Evolutionary conservation across 2,888 invertebrate genomes (phyloP), one percentile per base, ranked within the genome.

Genomic region (Stenotaenia linearis): DNA sequence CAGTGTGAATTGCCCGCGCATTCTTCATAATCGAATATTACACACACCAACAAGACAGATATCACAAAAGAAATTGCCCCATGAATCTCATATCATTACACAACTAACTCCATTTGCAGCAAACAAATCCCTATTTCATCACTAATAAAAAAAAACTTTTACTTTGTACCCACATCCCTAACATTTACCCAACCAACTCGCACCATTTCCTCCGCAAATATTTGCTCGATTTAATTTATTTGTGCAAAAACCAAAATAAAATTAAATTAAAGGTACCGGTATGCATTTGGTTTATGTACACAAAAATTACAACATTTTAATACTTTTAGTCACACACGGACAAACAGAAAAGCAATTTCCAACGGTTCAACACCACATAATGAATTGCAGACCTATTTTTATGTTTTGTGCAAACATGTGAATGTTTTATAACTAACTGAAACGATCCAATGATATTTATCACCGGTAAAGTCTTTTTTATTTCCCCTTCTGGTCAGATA

Each of bases 381-480:
- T 25, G 15, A 69, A 12, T 69, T n/a, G n/a, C n/a, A n/a, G n/a
- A n/a, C n/a, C 69, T 69, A 25, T 28, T 28, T 69, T 69, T 69
- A 69, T 69, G 69, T 69, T 69, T 25, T 50, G 25, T 25, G 69
- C 25, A 69, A 69, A 69, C 69, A 56, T 21, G 10, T 45, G 32
- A 6, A 32, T 28, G 25, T 69, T 69, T n/a, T 69, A 69, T 69
- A 28, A 28, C 25, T n/a, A 28, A 50, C n/a, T 50, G 18, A 50
- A 50, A 69, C 69, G 12, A 28, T 28, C 69, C 28, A 69, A 69
- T 69, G n/a, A 28, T 69, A 69, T 69, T 69, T 69, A 69, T 69
- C 28, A 28, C 69, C 69, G 28, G 69, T 12, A n/a, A n/a, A 69
- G 15, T 69, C 18, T 50, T 50, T 45, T 50, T 18, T 50, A 50